Evolutionary conservation across 1,140 invertebrate species (phyloP).

Genomic region (Cherax destructor): DNA sequence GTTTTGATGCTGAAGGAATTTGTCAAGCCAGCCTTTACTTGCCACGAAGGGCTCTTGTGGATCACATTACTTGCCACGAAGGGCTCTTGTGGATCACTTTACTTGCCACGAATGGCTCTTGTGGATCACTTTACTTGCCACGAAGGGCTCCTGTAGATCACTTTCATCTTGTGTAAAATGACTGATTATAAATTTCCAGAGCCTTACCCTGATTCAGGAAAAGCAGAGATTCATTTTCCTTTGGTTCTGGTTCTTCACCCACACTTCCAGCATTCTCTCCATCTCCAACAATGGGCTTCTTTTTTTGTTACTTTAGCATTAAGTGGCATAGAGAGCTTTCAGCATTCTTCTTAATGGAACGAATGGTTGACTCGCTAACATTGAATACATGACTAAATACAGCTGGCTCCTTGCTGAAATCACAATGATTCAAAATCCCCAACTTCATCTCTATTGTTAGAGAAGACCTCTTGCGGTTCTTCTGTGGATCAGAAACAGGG

Average conservation of each 20-base stretch:
- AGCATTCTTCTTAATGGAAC: neutral
- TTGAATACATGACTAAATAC: neutral
- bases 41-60: neutral
- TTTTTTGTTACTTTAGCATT: neutral
- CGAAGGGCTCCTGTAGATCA: neutral
- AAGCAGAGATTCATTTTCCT: neutral
- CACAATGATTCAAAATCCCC: neutral
- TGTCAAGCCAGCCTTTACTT: constrained; percentile 2
- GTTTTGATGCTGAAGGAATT: neutral
- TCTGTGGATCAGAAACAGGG: too few species aligned
- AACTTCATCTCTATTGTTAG: neutral
- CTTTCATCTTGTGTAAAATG: neutral
- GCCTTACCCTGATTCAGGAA: neutral
- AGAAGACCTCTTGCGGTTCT: too few species aligned
- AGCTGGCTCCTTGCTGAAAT: too few species aligned
- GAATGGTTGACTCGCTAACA: neutral
- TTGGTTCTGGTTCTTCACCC: neutral
- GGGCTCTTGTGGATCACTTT: neutral
- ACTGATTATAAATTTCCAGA: neutral
- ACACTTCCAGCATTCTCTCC: neutral
- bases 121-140: neutral
- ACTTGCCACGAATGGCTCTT: neutral
- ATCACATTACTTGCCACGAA: too few species aligned
- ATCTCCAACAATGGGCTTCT: neutral
- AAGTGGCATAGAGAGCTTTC: neutral